These are phyloP conservation scores for Beaufortia kweichowensis DNA, from an alignment of 2,113 vertebrate genomes.

Conservation along the genomic window DNA sequence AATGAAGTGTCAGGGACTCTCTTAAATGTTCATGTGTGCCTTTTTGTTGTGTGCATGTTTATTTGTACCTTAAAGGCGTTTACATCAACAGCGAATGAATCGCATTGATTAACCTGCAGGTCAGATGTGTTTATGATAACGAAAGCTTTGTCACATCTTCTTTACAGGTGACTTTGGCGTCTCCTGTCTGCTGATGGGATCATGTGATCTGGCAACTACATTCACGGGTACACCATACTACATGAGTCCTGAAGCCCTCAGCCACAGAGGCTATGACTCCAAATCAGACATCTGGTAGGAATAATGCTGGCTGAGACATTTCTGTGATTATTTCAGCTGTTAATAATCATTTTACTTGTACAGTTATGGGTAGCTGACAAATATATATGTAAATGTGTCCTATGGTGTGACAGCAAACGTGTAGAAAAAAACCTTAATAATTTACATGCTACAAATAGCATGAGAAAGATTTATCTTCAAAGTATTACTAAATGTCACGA, in stretches of 20 bases:
- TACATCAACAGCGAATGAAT: no score
- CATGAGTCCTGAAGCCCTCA: constrained; percentile 87
- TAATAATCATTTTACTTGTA: neutral
- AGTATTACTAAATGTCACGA: no score
- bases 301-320: neutral
- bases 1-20: neutral
- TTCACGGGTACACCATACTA: constrained; percentile 85
- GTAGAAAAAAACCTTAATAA: no score
- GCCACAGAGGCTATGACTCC: constrained; percentile 82
- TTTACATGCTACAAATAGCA: no score
- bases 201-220: constrained; percentile 85
- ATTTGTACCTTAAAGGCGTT: neutral
- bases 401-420: no score
- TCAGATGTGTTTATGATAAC: neutral
- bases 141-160: neutral
- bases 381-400: no score
- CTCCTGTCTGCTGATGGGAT: constrained; percentile 83
- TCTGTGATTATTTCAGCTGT: neutral
- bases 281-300: constrained; percentile 89
- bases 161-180: constrained; percentile 86
- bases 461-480: no score
- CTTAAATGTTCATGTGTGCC: neutral
- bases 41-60: neutral
- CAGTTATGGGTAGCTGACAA: no score
- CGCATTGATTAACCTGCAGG: neutral